Base-by-base conservation (phyloP, 1,140 invertebrate genomes). In the Lepidotrigona ventralis region DNA sequence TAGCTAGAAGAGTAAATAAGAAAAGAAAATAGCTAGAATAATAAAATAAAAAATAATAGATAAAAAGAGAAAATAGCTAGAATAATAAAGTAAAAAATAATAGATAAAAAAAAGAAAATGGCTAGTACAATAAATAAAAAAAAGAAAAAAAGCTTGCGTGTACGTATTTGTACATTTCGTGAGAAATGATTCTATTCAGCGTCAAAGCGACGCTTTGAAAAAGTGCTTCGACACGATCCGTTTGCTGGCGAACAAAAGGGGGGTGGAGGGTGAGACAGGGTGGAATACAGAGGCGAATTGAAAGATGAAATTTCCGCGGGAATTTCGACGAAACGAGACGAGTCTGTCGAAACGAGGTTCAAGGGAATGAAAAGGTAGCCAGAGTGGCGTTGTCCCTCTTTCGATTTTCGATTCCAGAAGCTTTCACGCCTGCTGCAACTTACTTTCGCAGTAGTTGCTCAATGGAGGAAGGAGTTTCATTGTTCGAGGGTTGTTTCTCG, bases 111-210 rank as follows among this genome's bases (percentile, higher is more conserved):
- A n/a, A n/a, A n/a, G n/a, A n/a, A n/a, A n/a, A n/a, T n/a, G n/a
- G n/a, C n/a, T n/a, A n/a, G n/a, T n/a, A n/a, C n/a, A n/a, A n/a
- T n/a, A n/a, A n/a, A n/a, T 29, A 26, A 33, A 33, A 33, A 33
- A 33, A 54, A 54, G 17, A n/a, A 70, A 54, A 54, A 26, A 19
- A 14, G 8, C 51, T 15, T 9, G 71, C n/a, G 15, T 26, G 21
- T 9, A 1, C 1, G 5, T 4, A 71, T 53, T 8, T 21, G 33
- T 11, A 54, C n/a, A 39, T 58, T 21, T n/a, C 72, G 54, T 17
- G 72, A 74, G 72, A 58, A 74, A 74, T 60, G 72, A n/a, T 74
- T 74, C 53, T 39, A 33, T 74, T 74, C 54, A 33, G 14, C 17
- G 39, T 51, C 60, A 39, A 51, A 51, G 75, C 64, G 51, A 63